Conservation (phyloP, 2,797 vertebrate genomes). For the Brachyalestes nurse region DNA sequence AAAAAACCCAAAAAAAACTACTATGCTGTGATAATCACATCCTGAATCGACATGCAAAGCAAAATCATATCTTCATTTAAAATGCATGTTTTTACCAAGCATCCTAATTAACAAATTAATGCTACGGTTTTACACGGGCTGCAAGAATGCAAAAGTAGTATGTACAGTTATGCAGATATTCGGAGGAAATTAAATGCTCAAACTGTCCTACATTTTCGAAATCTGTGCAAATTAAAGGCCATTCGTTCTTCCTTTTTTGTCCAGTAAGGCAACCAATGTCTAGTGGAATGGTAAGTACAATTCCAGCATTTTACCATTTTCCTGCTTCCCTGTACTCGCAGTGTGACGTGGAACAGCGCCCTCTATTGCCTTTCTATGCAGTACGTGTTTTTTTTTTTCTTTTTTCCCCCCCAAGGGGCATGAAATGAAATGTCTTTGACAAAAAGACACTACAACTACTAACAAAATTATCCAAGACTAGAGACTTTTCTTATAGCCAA, state of each 20-base stretch:
- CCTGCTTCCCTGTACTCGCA: constrained; percentile 66
- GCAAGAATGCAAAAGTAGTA: constrained; percentile 48
- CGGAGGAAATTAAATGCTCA: constrained; percentile 71
- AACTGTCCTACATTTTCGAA: constrained; percentile 90
- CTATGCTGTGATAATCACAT: constrained; percentile 33
- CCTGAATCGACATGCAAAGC: constrained; percentile 30
- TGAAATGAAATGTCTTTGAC: not conserved
- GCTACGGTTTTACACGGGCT: constrained; percentile 42
- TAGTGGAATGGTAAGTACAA: constrained; percentile 89
- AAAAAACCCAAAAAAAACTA: not conserved
- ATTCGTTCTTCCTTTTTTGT: constrained; percentile 64
- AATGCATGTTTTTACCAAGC: constrained; percentile 26
- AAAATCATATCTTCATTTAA: constrained; percentile 41
- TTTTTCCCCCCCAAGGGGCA: not conserved
- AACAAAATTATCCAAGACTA: not conserved
- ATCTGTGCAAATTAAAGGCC: constrained; percentile 81
- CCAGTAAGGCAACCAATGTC: constrained; percentile 89
- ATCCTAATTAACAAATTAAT: constrained; percentile 22
- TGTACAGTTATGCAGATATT: constrained; percentile 70
- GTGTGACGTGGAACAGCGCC: constrained; percentile 82
- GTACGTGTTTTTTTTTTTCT: too few relatives aligned
- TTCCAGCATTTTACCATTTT: constrained; percentile 84
- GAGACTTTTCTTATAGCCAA: too few relatives aligned
- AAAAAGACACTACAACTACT: not conserved
- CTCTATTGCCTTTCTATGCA: constrained; percentile 59